phyloP scores from a whole-genome alignment of 2,888 invertebrate species.

The Trimorus sp. region DNA sequence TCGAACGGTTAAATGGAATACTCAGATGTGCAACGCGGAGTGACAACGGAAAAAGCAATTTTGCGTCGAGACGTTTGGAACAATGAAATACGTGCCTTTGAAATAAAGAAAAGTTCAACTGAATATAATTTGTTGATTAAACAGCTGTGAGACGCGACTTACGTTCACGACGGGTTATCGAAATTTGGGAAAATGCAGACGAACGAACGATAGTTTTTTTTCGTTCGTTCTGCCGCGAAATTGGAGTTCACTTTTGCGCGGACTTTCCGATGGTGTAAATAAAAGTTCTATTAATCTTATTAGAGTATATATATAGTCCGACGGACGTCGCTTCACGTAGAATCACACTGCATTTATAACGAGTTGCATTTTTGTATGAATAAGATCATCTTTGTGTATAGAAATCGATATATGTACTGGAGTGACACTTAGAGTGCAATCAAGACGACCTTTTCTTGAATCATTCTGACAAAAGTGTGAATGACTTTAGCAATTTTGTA shows the following conservation, averaged over 20 bases:
- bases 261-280: conserved; percentile 46
- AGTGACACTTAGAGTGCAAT: conserved; percentile 46
- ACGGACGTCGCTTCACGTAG: conserved; percentile 32
- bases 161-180: too few relatives aligned
- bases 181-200: conserved; percentile 6
- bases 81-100: too few relatives aligned
- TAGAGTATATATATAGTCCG: conserved; percentile 27
- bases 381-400: conserved; percentile 46
- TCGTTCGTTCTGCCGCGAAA: background rate
- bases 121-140: too few relatives aligned
- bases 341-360: conserved; percentile 26
- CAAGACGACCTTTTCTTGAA: conserved; percentile 38
- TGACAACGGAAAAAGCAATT: background rate
- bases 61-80: background rate
- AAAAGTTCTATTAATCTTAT: conserved; percentile 26
- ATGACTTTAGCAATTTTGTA: conserved; percentile 42
- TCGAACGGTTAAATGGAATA: too few relatives aligned
- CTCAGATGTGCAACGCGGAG: too few relatives aligned
- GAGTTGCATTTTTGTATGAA: conserved; percentile 44
- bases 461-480: conserved; percentile 27
- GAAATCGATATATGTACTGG: conserved; percentile 36
- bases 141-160: too few relatives aligned
- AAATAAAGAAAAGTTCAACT: too few relatives aligned
- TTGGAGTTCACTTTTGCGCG: conserved; percentile 16
- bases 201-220: too few relatives aligned